Base-by-base conservation (phyloP, 2,113 vertebrate genomes). In the Peromyscus leucopus region DNA sequence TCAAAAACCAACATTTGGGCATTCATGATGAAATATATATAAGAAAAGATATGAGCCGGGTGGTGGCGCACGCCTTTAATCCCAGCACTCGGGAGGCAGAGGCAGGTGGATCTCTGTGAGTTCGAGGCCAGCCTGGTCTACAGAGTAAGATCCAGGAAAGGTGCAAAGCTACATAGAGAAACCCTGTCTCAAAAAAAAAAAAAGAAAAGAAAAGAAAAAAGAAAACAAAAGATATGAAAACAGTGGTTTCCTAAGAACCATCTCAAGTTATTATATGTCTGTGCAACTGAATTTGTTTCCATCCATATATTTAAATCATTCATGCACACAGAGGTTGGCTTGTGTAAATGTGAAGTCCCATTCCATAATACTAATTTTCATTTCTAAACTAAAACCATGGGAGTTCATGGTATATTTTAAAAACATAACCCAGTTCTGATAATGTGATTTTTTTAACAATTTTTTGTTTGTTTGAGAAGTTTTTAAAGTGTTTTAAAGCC, bases 401-500 rank as follows among this genome's bases (percentile, higher is more conserved):
- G 67, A 89, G 88, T 78, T 90, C 69, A 79, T n/a, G 12, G 89
- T 48, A 42, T 88, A 85, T 61, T 80, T 63, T 94, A 1, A 76
- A 97, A 95, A 31, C 42, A 2, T 39, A 4, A 86, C 7, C 5
- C 61, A 28, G 13, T 91, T 96, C 57, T 79, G 7, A 94, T 69
- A 24, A 88, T 90, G 67, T 31, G 74, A 39, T 13, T 8, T 13
- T 8, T 24, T 16, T 31, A 6, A 28, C 2, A 75, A 75, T 94
- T 76, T 80, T 87, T 69, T 67, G 33, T 69, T 67, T 79, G 84
- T 89, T 93, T 24, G 69, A 79, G 95, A 84, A 59, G 61, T 46
- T 91, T 87, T 84, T 90, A 84, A 31, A 94, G 16, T 79, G 79
- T 63, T 95, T 89, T 88, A 59, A 95, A 96, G 88, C 21, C 61